Percentiles rank a stretch among this genome's conserved stretches.
These are phyloP conservation scores for Tetheella fluctuosa DNA, from an alignment of 2,888 invertebrate species.

Conservation along the genomic window DNA sequence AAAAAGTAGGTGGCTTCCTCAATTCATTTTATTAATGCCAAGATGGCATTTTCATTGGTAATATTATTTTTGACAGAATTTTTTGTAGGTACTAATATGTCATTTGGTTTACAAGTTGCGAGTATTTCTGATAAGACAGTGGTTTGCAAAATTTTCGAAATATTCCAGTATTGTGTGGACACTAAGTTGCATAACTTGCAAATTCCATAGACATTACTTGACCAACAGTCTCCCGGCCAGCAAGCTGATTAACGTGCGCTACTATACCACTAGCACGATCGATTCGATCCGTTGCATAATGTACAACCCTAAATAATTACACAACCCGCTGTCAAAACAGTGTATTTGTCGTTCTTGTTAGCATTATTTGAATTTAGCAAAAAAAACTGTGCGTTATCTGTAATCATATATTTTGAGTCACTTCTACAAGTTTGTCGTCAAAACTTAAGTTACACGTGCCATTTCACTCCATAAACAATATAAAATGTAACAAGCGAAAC, in stretches of 20 bases:
- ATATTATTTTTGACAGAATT: background rate
- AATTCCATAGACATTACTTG: slow-evolving; percentile 25
- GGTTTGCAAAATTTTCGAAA: background rate
- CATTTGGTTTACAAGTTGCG: no score
- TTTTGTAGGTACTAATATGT: no score
- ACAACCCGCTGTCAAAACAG: slow-evolving; percentile 11
- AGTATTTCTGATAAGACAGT: background rate
- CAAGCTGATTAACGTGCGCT: slow-evolving; percentile 22
- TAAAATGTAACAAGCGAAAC: background rate
- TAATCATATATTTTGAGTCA: background rate
- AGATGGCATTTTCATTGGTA: background rate
- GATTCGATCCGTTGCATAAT: slow-evolving; percentile 13
- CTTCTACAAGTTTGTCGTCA: background rate
- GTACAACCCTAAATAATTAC: slow-evolving; percentile 12
- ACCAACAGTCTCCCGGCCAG: slow-evolving; percentile 18
- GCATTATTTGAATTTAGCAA: background rate
- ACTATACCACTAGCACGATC: slow-evolving; percentile 11
- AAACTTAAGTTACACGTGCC: background rate
- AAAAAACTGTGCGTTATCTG: background rate
- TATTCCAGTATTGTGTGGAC: background rate
- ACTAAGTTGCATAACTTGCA: slow-evolving; percentile 29
- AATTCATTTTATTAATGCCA: background rate
- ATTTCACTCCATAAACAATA: background rate
- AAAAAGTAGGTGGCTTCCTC: background rate
- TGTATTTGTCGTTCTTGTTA: slow-evolving; percentile 3